phyloP scores from a whole-genome alignment of 2,797 vertebrate genomes.

The Sardinella longiceps region DNA sequence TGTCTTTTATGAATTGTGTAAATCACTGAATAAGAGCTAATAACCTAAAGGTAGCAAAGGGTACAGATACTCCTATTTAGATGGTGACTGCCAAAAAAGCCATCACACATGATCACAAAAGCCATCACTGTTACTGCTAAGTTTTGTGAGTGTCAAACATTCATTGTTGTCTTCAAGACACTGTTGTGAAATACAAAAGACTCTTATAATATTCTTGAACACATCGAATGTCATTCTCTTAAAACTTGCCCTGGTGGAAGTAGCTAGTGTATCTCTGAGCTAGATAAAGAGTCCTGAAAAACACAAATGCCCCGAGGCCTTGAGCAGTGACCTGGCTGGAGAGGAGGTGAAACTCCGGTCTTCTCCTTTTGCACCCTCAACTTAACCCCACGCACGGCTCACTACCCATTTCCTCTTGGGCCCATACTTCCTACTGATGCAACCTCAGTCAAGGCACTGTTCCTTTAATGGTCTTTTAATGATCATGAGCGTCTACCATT shows the following conservation, averaged over 20 bases:
- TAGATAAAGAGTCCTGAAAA: not conserved
- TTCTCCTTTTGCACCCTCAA: not conserved
- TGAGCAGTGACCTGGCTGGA: not conserved
- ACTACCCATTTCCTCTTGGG: not conserved
- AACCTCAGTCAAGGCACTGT: not conserved
- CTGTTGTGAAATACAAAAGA: not conserved
- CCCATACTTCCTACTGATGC: not conserved
- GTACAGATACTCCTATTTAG: not conserved
- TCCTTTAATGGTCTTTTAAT: too few relatives aligned
- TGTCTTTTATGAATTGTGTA: not conserved
- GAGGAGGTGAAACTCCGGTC: not conserved
- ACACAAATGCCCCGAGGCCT: not conserved
- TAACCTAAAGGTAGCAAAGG: not conserved
- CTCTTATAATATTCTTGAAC: not conserved
- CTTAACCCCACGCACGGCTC: not conserved
- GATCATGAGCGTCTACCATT: not conserved
- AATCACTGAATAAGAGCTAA: slow-evolving; percentile 12
- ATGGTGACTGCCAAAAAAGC: not conserved
- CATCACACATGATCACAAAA: not conserved
- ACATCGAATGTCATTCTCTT: not conserved
- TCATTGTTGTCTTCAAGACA: not conserved
- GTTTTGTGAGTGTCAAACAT: not conserved
- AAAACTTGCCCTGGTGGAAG: too few relatives aligned
- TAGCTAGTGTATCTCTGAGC: not conserved
- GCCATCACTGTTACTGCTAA: not conserved